phyloP scores from a whole-genome alignment of 2,888 invertebrate species.

The Dioctria linearis region DNA sequence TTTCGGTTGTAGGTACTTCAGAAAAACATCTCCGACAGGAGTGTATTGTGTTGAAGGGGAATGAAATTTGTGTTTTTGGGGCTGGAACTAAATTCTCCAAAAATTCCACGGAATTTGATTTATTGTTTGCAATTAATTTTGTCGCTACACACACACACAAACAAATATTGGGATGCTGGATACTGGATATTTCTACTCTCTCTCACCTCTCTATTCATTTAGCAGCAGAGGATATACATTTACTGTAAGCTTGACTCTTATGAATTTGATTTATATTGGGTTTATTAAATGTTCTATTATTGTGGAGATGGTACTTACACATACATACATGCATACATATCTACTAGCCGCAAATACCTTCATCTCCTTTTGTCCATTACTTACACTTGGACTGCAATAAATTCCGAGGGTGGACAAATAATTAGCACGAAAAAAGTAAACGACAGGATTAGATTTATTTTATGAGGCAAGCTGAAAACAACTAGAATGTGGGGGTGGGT shows the following conservation, averaged over 20 bases:
- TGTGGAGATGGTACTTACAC: not conserved
- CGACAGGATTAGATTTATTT: constrained; percentile 41
- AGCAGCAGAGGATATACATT: not conserved
- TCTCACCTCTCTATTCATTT: constrained; percentile 1
- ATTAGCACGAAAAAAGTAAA: constrained; percentile 52
- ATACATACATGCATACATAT: not conserved
- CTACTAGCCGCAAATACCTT: not conserved
- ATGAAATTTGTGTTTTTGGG: constrained; percentile 29
- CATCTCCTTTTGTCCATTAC: constrained; percentile 33
- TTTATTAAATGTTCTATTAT: constrained; percentile 49
- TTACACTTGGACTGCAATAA: constrained; percentile 55
- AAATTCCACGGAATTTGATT: constrained; percentile 52
- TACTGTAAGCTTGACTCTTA: constrained; percentile 15
- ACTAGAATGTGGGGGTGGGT: not conserved
- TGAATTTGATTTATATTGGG: constrained; percentile 49
- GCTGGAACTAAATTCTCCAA: constrained; percentile 35
- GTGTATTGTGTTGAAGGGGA: constrained; percentile 8
- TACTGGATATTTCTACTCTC: not conserved
- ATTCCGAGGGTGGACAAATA: constrained; percentile 54
- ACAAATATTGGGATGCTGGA: not conserved
- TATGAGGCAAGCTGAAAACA: not conserved
- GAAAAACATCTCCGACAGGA: constrained; percentile 4
- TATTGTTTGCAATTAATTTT: constrained; percentile 49
- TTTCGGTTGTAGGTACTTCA: not conserved
- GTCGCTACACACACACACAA: not conserved